Conservation (phyloP, 2,797 vertebrate genomes). For the Sebastes itinus region DNA sequence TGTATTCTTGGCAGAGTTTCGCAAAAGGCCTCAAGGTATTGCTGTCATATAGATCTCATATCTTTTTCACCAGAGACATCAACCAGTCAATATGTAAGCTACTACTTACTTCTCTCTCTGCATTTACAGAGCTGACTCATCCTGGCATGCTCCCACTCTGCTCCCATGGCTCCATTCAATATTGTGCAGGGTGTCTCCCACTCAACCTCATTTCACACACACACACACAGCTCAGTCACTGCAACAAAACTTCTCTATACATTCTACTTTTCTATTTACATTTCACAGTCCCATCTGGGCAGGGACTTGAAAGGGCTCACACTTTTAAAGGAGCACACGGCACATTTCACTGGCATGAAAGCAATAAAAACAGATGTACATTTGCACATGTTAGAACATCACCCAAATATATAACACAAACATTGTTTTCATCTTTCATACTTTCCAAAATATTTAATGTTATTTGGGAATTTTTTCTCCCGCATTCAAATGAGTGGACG, state of each 20-base stretch:
- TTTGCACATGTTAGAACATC: not conserved
- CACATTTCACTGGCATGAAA: conserved; percentile 15
- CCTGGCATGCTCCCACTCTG: conserved; percentile 30
- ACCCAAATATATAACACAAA: not conserved
- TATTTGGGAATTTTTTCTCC: not conserved
- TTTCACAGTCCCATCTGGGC: conserved; percentile 19
- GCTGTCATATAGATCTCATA: conserved; percentile 47
- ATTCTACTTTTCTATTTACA: conserved; percentile 24
- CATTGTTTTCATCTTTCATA: not conserved
- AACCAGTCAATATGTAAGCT: conserved; percentile 50
- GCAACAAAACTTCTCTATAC: conserved; percentile 26
- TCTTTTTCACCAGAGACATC: conserved; percentile 37
- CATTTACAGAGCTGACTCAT: conserved; percentile 58
- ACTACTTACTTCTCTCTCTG: conserved; percentile 48
- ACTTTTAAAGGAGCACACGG: not conserved
- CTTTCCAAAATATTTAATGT: not conserved
- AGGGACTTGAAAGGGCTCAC: conserved; percentile 8
- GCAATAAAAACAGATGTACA: not conserved
- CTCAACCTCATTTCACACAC: conserved; percentile 56
- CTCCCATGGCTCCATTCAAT: conserved; percentile 59
- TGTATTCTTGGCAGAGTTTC: conserved; percentile 52
- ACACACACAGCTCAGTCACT: conserved; percentile 18
- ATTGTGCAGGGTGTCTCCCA: conserved; percentile 40
- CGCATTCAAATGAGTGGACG: not conserved
- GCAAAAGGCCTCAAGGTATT: conserved; percentile 39